phyloP scores from a whole-genome alignment of 2,888 invertebrate species.

The Rhimphoctona megacephalus region DNA sequence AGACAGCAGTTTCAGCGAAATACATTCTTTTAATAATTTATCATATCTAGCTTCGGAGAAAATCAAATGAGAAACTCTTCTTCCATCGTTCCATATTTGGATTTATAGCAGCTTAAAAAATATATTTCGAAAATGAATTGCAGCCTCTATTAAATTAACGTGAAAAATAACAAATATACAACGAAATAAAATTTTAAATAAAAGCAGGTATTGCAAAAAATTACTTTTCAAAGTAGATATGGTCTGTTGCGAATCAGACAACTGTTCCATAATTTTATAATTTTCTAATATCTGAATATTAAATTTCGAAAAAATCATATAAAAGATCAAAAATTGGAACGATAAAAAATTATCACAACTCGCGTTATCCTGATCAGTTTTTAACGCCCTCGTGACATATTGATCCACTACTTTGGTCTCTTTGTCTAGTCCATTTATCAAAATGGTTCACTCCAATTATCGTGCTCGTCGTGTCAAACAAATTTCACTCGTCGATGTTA shows the following conservation, averaged over 20 bases:
- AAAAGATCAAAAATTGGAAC: not conserved
- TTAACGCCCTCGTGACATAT: not conserved
- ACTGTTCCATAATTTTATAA: not conserved
- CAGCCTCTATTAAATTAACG: not conserved
- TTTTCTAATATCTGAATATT: not conserved
- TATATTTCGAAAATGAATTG: not conserved
- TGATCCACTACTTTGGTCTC: not conserved
- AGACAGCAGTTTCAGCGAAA: not conserved
- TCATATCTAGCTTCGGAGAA: not conserved
- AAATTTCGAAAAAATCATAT: not conserved
- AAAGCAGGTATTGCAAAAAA: not conserved
- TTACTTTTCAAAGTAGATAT: not conserved
- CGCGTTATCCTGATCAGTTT: not conserved
- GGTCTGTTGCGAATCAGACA: not conserved
- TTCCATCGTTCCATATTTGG: not conserved
- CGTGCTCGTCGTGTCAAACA: conserved; percentile 47
- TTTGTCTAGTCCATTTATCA: conserved; percentile 21
- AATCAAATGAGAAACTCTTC: not conserved
- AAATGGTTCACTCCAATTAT: conserved; percentile 59
- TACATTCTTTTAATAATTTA: not conserved
- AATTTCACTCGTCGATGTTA: conserved; percentile 22
- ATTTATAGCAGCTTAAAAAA: not conserved
- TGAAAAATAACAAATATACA: not conserved
- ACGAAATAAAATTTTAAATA: not conserved
- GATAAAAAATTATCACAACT: no score